Base-by-base conservation (phyloP, 2,113 vertebrate species). In the Daboia siamensis region DNA sequence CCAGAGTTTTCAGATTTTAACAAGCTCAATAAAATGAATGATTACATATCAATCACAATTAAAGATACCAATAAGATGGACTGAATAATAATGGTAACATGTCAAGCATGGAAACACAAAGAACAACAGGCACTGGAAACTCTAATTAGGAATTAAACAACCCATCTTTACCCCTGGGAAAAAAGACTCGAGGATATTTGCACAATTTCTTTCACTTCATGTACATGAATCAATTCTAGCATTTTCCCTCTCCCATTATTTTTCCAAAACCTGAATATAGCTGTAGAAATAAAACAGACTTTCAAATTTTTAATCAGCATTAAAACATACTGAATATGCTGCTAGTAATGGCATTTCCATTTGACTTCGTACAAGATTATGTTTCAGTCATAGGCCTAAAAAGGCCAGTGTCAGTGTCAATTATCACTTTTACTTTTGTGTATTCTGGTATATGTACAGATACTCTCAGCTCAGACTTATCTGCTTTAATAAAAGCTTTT, bases 21-120 rank as follows among this genome's bases (percentile, higher is more conserved):
- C 97, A 97, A 98, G 97, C 95, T 97, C 97, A 97, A 98, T 97
- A 98, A 98, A 98, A 97, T 96, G 97, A 97, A 97, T 98, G 98
- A 98, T 98, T 97, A 97, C 97, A 97, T 95, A 98, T 97, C 97
- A 97, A 98, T 98, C 97, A 97, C 96, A 96, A 97, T 98, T 97
- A 97, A 96, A 97, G 96, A 97, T 97, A 97, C 95, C 95, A 95
- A 94, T 94, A 96, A 97, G 97, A 97, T 95, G 95, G 96, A 93
- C 94, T 92, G 96, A 95, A 94, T 96, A 95, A 97, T 95, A 94
- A 96, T 51, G 96, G 96, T 96, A 97, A 97, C 97, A 98, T 97
- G 97, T 97, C 96, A 97, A 98, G 98, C 96, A 95, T 12, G 69
- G 95, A 96, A 96, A 97, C 94, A 94, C 95, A 95, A 95, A 97